Percentiles rank a stretch among this genome's conserved stretches.
These are phyloP conservation scores for Tyria jacobaeae DNA, from an alignment of 2,888 invertebrate species.

Conservation along the genomic window DNA sequence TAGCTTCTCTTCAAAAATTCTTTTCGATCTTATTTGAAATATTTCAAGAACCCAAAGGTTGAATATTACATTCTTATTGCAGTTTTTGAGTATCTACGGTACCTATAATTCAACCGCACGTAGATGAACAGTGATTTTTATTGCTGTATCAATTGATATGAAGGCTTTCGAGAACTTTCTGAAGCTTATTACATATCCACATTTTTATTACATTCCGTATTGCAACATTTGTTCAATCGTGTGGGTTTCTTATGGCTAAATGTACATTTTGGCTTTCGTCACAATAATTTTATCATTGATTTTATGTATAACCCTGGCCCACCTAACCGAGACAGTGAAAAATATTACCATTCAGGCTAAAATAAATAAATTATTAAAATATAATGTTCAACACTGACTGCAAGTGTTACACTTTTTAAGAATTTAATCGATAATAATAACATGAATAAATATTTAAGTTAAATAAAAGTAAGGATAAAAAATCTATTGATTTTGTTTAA, in stretches of 20 bases:
- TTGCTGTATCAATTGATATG: slow-evolving; percentile 38
- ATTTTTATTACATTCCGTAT: background rate
- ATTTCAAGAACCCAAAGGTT: slow-evolving; percentile 69
- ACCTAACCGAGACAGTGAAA: too few species aligned
- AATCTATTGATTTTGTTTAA: background rate
- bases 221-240: background rate
- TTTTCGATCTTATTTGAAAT: slow-evolving; percentile 57
- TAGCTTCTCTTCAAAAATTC: slow-evolving; percentile 41
- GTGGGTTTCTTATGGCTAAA: too few species aligned
- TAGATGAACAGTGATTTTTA: slow-evolving; percentile 44
- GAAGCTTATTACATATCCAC: background rate
- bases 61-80: slow-evolving; percentile 79
- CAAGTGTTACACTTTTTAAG: too few species aligned
- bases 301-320: too few species aligned
- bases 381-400: too few species aligned
- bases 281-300: too few species aligned
- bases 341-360: too few species aligned
- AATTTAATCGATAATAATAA: too few species aligned
- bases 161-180: slow-evolving; percentile 15
- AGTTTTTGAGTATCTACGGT: slow-evolving; percentile 55
- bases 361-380: too few species aligned
- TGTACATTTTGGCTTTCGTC: too few species aligned
- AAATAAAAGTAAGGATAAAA: too few species aligned
- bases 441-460: too few species aligned
- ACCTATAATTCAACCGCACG: slow-evolving; percentile 50